phyloP scores from a whole-genome alignment of 2,797 vertebrate genomes.

The Alauda arvensis region DNA sequence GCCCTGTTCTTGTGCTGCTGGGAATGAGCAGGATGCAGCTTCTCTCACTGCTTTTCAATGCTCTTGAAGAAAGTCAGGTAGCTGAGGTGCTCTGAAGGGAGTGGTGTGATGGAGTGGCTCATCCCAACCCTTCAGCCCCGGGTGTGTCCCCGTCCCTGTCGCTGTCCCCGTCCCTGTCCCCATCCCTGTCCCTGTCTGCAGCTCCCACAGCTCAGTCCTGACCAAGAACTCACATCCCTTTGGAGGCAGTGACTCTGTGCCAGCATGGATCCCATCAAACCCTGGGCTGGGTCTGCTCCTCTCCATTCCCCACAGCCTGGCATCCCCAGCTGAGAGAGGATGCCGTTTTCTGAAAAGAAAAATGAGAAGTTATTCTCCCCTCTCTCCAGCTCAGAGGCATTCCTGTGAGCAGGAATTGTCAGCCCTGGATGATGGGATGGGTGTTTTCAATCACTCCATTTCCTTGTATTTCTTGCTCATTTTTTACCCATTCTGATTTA shows the following conservation, averaged over 20 bases:
- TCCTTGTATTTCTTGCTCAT: conserved; percentile 27
- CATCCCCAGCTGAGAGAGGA: neutral
- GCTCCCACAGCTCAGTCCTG: neutral
- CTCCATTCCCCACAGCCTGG: neutral
- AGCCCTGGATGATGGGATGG: neutral
- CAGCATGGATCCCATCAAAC: fast-evolving
- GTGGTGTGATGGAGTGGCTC: neutral
- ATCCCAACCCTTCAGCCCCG: neutral
- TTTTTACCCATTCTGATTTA: conserved; percentile 33
- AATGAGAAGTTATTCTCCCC: neutral
- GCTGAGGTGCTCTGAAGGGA: neutral
- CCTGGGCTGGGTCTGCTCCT: neutral
- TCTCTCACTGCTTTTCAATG: neutral
- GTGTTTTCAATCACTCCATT: conserved; percentile 46
- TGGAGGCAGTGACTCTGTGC: fast-evolving
- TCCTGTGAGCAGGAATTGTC: neutral
- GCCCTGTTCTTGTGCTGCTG: neutral
- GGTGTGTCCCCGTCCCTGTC: neutral
- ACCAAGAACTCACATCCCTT: neutral
- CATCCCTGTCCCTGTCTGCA: fast-evolving
- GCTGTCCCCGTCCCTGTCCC: too few relatives aligned
- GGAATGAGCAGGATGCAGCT: neutral
- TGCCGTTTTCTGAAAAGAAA: neutral
- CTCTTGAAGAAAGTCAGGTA: neutral
- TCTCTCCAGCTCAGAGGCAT: neutral